Evolutionary conservation across 37 sponge, comb jelly and placozoan species (phyloP).

Genomic region (Beroe forskalii): DNA sequence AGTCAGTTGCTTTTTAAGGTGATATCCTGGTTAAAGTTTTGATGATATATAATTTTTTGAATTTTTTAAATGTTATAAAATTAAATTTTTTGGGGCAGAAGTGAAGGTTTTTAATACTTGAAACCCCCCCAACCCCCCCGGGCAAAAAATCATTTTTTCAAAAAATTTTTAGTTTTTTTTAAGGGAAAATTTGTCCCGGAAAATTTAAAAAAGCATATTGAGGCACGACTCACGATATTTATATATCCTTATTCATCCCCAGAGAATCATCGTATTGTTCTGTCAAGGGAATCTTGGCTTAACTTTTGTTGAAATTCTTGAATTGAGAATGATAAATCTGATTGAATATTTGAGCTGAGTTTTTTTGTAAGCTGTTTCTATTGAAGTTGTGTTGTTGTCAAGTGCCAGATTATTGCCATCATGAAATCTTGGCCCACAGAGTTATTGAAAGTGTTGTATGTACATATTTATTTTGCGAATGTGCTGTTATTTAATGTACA

Average conservation of each 20-base stretch:
- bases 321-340: too few relatives aligned
- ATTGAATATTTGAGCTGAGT: background rate
- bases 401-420: background rate
- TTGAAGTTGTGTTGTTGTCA: background rate
- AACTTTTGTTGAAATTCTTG: too few relatives aligned
- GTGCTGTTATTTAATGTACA: conserved; percentile 59
- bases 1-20: too few relatives aligned
- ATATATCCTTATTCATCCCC: too few relatives aligned
- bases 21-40: background rate
- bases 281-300: too few relatives aligned
- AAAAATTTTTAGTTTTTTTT: too few relatives aligned
- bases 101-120: background rate
- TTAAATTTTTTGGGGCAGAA: background rate
- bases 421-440: background rate
- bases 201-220: too few relatives aligned
- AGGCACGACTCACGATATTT: too few relatives aligned
- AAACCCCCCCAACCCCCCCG: too few relatives aligned
- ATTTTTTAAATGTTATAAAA: background rate
- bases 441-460: conserved; percentile 4
- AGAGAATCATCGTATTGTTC: too few relatives aligned
- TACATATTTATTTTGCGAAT: conserved; percentile 57
- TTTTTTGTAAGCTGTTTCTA: background rate
- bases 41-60: background rate
- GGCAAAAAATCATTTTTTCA: too few relatives aligned
- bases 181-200: too few relatives aligned